These are phyloP conservation scores for Eupithecia subumbrata DNA, from an alignment of 2,888 invertebrate genomes.

Conservation along the genomic window DNA sequence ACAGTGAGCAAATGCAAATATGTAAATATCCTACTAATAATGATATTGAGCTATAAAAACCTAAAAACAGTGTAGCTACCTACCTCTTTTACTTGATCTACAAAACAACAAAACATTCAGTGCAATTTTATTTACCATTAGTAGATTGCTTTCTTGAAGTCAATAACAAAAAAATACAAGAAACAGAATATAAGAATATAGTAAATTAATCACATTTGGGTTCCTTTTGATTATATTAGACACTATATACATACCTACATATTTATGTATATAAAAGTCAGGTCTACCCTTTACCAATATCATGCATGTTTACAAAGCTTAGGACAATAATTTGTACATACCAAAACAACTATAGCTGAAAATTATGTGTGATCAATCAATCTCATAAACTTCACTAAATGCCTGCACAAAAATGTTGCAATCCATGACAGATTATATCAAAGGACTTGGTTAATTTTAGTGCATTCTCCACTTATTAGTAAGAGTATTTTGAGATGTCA, in stretches of 20 bases:
- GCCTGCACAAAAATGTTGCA: neutral
- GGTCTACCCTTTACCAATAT: neutral
- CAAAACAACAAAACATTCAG: neutral
- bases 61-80: neutral
- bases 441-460: neutral
- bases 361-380: neutral
- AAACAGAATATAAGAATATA: neutral
- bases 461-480: neutral
- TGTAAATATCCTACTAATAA: slow-evolving; percentile 54
- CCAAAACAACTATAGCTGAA: neutral
- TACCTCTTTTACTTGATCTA: neutral
- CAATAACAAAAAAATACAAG: neutral
- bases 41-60: slow-evolving; percentile 58
- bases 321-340: slow-evolving; percentile 11
- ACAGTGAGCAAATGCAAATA: slow-evolving; percentile 73
- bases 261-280: neutral
- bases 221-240: neutral
- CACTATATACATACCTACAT: neutral
- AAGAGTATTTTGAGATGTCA: neutral
- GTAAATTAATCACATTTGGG: neutral
- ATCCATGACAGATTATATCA: slow-evolving; percentile 6
- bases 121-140: neutral
- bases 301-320: neutral
- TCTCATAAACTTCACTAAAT: neutral
- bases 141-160: neutral